Base-by-base conservation (phyloP, 64 coral and sea anemone species). In the Orbicella faveolata region DNA sequence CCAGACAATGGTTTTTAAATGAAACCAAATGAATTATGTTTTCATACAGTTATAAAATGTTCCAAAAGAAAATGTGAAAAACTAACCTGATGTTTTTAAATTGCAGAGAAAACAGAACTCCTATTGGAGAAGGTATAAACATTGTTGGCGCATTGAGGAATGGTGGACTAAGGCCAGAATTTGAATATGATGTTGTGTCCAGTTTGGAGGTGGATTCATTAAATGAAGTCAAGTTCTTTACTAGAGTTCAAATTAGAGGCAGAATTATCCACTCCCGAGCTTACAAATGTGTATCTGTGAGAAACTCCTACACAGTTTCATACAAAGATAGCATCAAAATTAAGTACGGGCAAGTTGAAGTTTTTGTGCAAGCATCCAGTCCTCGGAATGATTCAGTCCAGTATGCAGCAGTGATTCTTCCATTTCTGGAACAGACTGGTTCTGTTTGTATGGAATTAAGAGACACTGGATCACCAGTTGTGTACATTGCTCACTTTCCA, bases 171-270 rank as follows among this genome's bases (percentile, higher is more conserved):
- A 90, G 69, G 69, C 78, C 89, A 90, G 89, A 90, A 59, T 70
- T 90, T n/a, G 78, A 90, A 83, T 79, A 90, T 90, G 89, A 90
- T 90, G 89, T 90, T 54, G 68, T 90, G 63, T 90, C 89, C 19
- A 63, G 79, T 57, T 73, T 83, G 78, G 79, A 81, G 36, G 79
- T 90, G 34, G 89, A 74, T 54, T 90, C 89, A 53, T 70, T 90
- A 61, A 73, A 36, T 83, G 37, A 83, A 90, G 79, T 74, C 35
- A 90, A 81, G 54, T 90, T 74, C 79, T 90, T 90, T 74, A 83
- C 89, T 59, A 80, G 89, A 73, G 68, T 90, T 72, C 30, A 82
- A 90, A 73, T 80, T 17, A 83, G 79, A 61, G 70, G 55, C 37
- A 81, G 79, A 83, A 82, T 73, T 61, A 82, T 90, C 66, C 89